Percentiles rank a stretch among this genome's conserved stretches.
Conservation (phyloP, 2,888 invertebrate species). For the Caenorhabditis plicata region DNA sequence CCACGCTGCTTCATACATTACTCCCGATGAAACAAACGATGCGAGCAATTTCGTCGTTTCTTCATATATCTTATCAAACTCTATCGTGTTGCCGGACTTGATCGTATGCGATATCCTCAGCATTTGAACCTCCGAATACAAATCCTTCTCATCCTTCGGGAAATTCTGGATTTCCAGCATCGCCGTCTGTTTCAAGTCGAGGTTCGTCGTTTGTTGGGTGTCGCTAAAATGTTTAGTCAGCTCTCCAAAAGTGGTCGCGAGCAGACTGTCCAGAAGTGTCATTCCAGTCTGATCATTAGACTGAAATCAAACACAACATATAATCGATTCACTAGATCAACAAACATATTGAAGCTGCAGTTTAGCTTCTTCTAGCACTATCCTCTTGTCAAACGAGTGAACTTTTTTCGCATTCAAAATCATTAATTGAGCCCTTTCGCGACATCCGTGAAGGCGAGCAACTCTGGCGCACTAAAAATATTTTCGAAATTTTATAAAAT, state of each 20-base stretch:
- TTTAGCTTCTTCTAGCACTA: conserved; percentile 32
- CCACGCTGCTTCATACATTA: conserved; percentile 34
- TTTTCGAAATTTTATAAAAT: background rate
- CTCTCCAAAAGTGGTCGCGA: conserved; percentile 18
- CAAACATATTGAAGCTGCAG: conserved; percentile 16
- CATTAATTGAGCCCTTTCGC: conserved; percentile 10
- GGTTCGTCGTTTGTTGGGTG: conserved; percentile 14
- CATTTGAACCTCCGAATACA: conserved; percentile 32
- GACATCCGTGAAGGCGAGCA: conserved; percentile 19
- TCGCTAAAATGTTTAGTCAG: conserved; percentile 16
- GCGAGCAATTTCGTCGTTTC: conserved; percentile 17
- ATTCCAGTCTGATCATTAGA: conserved; percentile 21
- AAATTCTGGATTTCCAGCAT: conserved; percentile 8
- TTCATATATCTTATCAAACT: conserved; percentile 17
- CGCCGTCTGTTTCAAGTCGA: conserved; percentile 12
- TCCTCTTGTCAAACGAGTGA: conserved; percentile 15
- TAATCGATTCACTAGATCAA: background rate
- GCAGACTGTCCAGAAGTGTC: conserved; percentile 17
- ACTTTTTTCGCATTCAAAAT: conserved; percentile 24
- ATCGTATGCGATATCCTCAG: conserved; percentile 28
- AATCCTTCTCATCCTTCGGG: conserved; percentile 14
- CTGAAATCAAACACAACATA: background rate
- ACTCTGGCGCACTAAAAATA: conserved; percentile 12
- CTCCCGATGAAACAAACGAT: conserved; percentile 19
- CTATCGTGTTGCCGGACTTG: conserved; percentile 21